Conservation (phyloP, 2,113 vertebrate species). For the Cricetomys ansorgei region DNA sequence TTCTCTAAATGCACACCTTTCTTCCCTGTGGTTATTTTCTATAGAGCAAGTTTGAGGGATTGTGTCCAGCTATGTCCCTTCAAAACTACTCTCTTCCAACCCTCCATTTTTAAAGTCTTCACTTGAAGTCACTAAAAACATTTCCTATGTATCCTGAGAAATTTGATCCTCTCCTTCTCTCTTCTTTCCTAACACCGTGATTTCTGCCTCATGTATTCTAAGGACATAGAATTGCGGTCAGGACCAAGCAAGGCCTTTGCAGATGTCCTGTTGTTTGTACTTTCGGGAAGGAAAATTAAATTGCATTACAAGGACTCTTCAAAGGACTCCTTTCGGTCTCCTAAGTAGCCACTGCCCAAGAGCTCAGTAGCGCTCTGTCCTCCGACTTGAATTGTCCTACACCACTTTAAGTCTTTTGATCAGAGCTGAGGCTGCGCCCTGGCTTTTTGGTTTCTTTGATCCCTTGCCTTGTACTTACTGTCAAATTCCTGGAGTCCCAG, state of each 20-base stretch:
- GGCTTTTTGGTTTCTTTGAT: slow-evolving; percentile 12
- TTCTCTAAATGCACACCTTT: slow-evolving; percentile 1
- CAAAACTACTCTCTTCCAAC: slow-evolving; percentile 38
- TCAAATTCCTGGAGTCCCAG: background rate
- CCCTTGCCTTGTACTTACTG: background rate
- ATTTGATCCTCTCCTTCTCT: background rate
- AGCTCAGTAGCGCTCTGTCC: background rate
- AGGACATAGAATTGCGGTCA: background rate
- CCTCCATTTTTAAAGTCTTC: slow-evolving; percentile 58
- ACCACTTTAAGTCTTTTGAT: slow-evolving; percentile 16
- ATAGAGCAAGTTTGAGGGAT: background rate
- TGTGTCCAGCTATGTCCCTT: background rate
- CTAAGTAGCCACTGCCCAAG: background rate
- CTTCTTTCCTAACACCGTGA: background rate
- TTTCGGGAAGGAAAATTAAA: background rate
- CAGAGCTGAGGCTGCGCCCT: background rate
- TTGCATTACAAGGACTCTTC: background rate
- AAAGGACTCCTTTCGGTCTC: background rate
- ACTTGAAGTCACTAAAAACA: slow-evolving; percentile 50
- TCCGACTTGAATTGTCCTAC: background rate
- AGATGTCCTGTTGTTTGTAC: background rate
- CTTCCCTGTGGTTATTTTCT: background rate
- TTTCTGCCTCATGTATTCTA: slow-evolving; percentile 55
- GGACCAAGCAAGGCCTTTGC: background rate
- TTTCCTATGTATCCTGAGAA: background rate